Conservation (phyloP, 1,140 invertebrate genomes). For the Drusus annulatus region DNA sequence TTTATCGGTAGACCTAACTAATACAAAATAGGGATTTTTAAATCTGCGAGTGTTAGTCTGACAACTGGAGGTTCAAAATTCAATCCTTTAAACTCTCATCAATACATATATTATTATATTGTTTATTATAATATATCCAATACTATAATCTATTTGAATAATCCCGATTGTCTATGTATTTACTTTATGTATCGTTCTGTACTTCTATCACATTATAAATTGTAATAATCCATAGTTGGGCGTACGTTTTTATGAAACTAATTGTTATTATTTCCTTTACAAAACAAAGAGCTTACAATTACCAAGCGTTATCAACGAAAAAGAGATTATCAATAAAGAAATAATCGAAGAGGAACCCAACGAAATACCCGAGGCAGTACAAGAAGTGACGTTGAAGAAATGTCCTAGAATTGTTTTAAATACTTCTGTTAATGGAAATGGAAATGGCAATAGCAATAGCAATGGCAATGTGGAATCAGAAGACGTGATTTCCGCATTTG, state of each 20-base stretch:
- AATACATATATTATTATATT: too few relatives aligned
- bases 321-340: background rate
- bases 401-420: constrained; percentile 12
- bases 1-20: too few relatives aligned
- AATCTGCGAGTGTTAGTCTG: background rate
- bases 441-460: background rate
- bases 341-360: background rate
- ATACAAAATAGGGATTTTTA: background rate
- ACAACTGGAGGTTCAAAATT: constrained; percentile 20
- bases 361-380: constrained; percentile 6
- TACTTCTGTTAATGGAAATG: background rate
- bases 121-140: too few relatives aligned
- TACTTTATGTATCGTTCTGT: too few relatives aligned
- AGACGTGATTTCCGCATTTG: constrained; percentile 12
- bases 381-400: background rate
- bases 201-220: too few relatives aligned
- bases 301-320: background rate
- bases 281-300: constrained; percentile 39
- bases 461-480: background rate
- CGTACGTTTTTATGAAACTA: too few relatives aligned
- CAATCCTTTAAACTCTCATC: too few relatives aligned
- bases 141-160: too few relatives aligned
- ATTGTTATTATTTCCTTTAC: background rate
- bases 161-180: too few relatives aligned
- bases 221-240: too few relatives aligned